Base-by-base conservation (phyloP, 2,113 vertebrate genomes). In the Tychaedon coryphoeus region DNA sequence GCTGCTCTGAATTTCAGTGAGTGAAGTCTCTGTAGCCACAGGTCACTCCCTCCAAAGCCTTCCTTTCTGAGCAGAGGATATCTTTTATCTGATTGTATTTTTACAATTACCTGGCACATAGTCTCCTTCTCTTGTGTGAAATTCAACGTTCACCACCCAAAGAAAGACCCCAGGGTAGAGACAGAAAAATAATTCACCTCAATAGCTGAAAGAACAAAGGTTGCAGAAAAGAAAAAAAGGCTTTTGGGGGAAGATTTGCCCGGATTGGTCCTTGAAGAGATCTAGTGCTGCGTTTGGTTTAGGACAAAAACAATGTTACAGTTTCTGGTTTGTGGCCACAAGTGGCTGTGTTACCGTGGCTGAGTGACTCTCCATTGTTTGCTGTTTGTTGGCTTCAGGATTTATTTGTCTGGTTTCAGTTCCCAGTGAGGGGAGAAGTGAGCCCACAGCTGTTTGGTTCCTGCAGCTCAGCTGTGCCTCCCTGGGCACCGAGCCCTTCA, bases 401-500 rank as follows among this genome's bases (percentile, higher is more conserved):
- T 79, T 87, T 85, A 31, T 90, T 65, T 60, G 42, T 6, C 61
- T 95, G 53, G 61, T 96, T 94, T 95, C 81, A 69, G 24, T 95
- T 95, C 81, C 65, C 74, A 2, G 8, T 47, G 29, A 23, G 53
- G 40, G 34, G 33, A 86, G 65, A 77, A 74, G 42, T 50, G 80
- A 84, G 25, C 5, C 3, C 64, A 29, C 5, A 14, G 66, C 34
- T 88, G 51, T 48, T 75, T 87, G 48, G 53, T 75, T 38, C 5
- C 19, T 57, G 60, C 69, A 47, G 83, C 65, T 88, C 86, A 75
- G 42, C 53, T 7, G 3, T 23, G 56, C 54, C 60, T 74, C 42
- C 36, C 31, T 5, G 7, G 47, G n/a, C 38, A 36, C 58, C 3
- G 17, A 42, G 18, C 61, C 22, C 26, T 62, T 72, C 36, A 6